Base-by-base conservation (phyloP, 2,797 vertebrate species). In the Odontamblyopus lacepedii region DNA sequence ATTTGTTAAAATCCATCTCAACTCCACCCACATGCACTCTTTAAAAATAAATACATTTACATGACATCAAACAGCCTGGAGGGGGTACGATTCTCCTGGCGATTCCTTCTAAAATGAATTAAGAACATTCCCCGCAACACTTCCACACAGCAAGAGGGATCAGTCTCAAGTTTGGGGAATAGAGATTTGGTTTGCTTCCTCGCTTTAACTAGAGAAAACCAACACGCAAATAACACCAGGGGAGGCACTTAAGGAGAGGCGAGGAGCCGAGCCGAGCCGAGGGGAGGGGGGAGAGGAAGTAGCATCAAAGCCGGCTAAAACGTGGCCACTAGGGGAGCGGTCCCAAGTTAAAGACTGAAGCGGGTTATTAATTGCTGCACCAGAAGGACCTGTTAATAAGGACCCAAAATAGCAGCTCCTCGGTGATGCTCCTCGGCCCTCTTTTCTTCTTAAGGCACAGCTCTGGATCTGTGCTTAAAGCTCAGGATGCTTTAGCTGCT, bases 311-410 rank as follows among this genome's bases (percentile, higher is more conserved):
- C 86, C 84, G 88, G 85, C 88, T 89, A 91, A 92, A 91, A 86
- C 78, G 85, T 79, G 79, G 80, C 84, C 92, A 88, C 90, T 66
- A 77, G 91, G 89, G 93, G 93, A 74, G 55, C 18, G 76, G 88
- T 93, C 91, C 91, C 90, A 90, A 89, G 92, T 90, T 93, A 93
- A 92, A 92, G 85, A 89, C 89, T 92, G 89, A 93, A 90, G 89
- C 86, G 91, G 88, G 91, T 94, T 91, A 93, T 94, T 92, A 93
- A 93, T 91, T 90, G 90, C 90, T 89, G 84, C 79, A 90, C 90
- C 90, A 92, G 89, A 67, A 92, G 92, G 92, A 92, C 87, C 90
- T 89, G 89, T 93, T 94, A 93, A 93, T 92, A 94, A 86, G 82
- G 86, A 84, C 83, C 82, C 67, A 74, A 82, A 94, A 93, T 92